These are phyloP conservation scores for Leptodactylus fallax DNA, from an alignment of 2,797 vertebrate genomes.

Conservation along the genomic window DNA sequence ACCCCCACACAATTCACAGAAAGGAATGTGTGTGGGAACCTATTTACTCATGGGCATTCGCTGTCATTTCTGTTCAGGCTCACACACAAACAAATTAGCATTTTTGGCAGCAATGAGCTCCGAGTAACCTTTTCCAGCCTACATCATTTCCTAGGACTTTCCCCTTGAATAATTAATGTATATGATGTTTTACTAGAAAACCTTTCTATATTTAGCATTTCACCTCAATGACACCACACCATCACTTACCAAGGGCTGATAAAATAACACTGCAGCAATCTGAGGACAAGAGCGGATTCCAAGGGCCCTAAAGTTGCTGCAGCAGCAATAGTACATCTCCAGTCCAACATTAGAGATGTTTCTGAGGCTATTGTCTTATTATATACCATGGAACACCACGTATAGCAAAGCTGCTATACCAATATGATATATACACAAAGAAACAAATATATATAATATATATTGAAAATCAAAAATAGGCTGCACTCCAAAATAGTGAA, in stretches of 20 bases:
- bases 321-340: background rate
- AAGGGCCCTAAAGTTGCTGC: background rate
- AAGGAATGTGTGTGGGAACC: constrained; percentile 79
- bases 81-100: constrained; percentile 66
- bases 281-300: constrained; percentile 26
- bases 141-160: constrained; percentile 54
- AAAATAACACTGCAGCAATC: constrained; percentile 13
- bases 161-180: constrained; percentile 55
- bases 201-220: constrained; percentile 35
- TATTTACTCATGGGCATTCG: constrained; percentile 72
- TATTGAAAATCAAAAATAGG: too few relatives aligned
- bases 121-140: constrained; percentile 58
- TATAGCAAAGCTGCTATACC: too few relatives aligned
- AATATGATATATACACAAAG: too few relatives aligned
- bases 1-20: constrained; percentile 70
- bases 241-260: constrained; percentile 14
- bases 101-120: constrained; percentile 65
- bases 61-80: constrained; percentile 62
- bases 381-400: background rate
- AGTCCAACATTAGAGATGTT: background rate
- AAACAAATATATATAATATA: too few relatives aligned
- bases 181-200: constrained; percentile 54
- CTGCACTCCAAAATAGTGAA: too few relatives aligned
- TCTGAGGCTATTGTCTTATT: background rate
- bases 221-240: constrained; percentile 15